A percentile compares a stretch with the other conserved stretches of the same genome.
These are phyloP conservation scores for Pachyuromys duprasi DNA, from an alignment of 2,797 vertebrate genomes.

Conservation along the genomic window DNA sequence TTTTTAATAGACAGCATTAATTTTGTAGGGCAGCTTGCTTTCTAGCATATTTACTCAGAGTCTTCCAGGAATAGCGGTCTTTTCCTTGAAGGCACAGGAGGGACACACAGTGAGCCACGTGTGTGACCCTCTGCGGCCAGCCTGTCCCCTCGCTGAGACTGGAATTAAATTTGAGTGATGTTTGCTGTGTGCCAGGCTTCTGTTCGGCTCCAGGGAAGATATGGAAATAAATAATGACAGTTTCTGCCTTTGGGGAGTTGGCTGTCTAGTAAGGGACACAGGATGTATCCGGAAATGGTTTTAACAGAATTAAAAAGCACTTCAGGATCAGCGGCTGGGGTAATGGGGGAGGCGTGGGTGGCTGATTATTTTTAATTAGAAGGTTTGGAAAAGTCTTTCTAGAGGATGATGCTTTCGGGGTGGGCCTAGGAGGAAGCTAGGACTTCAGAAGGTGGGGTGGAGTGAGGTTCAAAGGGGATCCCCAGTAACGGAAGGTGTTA, in stretches of 20 bases:
- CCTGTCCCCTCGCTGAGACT: conserved; percentile 26
- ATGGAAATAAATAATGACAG: conserved; percentile 74
- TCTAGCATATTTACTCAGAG: neutral
- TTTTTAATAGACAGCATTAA: conserved; percentile 2
- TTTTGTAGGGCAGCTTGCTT: neutral
- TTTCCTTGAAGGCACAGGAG: neutral
- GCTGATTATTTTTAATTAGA: conserved; percentile 79
- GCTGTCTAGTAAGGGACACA: conserved; percentile 57
- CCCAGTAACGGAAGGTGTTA: neutral
- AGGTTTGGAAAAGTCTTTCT: conserved; percentile 69
- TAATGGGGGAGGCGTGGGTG: conserved; percentile 51
- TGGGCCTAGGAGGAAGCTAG: neutral
- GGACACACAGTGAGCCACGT: neutral
- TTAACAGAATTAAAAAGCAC: conserved; percentile 80
- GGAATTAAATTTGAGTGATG: conserved; percentile 67
- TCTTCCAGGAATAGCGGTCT: neutral
- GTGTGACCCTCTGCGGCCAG: neutral
- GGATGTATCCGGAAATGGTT: conserved; percentile 67
- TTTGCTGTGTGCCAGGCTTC: conserved; percentile 53
- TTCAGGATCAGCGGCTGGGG: conserved; percentile 50
- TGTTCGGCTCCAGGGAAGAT: conserved; percentile 55
- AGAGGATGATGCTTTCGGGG: conserved; percentile 28
- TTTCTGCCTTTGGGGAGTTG: conserved; percentile 68
- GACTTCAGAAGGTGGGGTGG: neutral
- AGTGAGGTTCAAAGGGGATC: neutral